These are phyloP conservation scores for Nycticryphes semicollaris DNA, from an alignment of 2,113 vertebrate species.

Conservation along the genomic window DNA sequence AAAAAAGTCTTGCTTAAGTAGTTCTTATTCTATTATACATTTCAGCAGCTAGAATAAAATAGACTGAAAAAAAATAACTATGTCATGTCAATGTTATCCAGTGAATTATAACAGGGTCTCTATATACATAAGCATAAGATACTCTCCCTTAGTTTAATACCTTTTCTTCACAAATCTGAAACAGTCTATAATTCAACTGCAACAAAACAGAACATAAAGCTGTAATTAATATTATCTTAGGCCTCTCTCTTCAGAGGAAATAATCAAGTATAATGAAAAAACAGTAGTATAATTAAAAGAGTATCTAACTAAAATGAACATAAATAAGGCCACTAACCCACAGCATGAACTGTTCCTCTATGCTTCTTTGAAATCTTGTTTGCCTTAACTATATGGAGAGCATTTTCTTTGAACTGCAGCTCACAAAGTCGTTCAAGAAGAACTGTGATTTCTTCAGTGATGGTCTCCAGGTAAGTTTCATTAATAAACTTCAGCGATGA, in stretches of 20 bases:
- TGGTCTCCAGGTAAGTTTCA: conserved; percentile 83
- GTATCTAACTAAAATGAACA: not conserved
- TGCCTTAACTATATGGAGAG: conserved; percentile 71
- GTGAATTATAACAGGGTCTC: not conserved
- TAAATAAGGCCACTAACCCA: conserved; percentile 74
- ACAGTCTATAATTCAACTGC: conserved; percentile 1
- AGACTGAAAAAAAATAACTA: not conserved
- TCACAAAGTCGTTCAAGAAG: conserved; percentile 86
- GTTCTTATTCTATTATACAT: not conserved
- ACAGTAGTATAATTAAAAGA: not conserved
- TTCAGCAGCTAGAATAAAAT: not conserved
- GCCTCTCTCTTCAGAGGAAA: not conserved
- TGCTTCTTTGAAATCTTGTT: conserved; percentile 82
- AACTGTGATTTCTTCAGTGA: conserved; percentile 82
- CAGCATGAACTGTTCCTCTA: conserved; percentile 76
- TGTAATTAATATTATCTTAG: not conserved
- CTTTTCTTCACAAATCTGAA: not conserved
- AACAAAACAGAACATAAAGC: not conserved
- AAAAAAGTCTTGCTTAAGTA: not conserved
- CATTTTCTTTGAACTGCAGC: conserved; percentile 83
- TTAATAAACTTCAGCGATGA: conserved; percentile 85
- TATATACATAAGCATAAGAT: not conserved
- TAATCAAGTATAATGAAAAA: not conserved
- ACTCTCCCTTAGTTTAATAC: not conserved
- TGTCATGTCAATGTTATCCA: not conserved